Conservation (phyloP, 1,140 invertebrate species). For the Druon quercuslanigerum region DNA sequence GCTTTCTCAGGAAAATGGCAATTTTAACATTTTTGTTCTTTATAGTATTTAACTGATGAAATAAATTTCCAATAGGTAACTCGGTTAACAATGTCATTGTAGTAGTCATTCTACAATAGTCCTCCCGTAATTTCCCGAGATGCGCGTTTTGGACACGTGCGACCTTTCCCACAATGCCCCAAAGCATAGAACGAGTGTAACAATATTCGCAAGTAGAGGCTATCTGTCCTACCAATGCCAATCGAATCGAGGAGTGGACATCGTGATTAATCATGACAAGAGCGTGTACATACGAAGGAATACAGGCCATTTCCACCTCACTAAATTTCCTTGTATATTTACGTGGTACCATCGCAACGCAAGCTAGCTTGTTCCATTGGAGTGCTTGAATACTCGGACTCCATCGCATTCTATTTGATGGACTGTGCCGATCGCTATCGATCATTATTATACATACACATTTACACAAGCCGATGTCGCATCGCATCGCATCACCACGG, state of each 20-base stretch:
- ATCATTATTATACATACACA: slow-evolving; percentile 22
- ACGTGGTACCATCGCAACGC: too few species aligned
- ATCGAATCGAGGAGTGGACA: background rate
- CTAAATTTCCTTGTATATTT: background rate
- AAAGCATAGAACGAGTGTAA: slow-evolving; percentile 15
- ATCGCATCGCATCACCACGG: background rate
- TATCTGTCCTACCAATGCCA: background rate
- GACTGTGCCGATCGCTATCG: slow-evolving; percentile 18
- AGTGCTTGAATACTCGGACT: background rate
- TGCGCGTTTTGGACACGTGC: slow-evolving; percentile 22
- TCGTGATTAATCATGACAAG: slow-evolving; percentile 10
- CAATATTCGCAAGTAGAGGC: slow-evolving; percentile 11
- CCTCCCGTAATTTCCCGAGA: slow-evolving; percentile 17
- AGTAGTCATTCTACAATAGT: background rate
- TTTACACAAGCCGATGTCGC: background rate
- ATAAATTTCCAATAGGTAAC: too few species aligned
- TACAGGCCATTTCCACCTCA: background rate
- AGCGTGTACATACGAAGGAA: background rate
- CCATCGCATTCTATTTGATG: background rate
- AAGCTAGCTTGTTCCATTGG: background rate
- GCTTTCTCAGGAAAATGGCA: too few species aligned
- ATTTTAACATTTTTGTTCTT: too few species aligned
- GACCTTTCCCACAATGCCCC: background rate
- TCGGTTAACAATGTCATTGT: too few species aligned
- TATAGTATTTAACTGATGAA: too few species aligned